A percentile compares a stretch with the other conserved stretches of the same genome.
Conservation (phyloP, 2,797 vertebrate species). For the Macrochelys suwanniensis region DNA sequence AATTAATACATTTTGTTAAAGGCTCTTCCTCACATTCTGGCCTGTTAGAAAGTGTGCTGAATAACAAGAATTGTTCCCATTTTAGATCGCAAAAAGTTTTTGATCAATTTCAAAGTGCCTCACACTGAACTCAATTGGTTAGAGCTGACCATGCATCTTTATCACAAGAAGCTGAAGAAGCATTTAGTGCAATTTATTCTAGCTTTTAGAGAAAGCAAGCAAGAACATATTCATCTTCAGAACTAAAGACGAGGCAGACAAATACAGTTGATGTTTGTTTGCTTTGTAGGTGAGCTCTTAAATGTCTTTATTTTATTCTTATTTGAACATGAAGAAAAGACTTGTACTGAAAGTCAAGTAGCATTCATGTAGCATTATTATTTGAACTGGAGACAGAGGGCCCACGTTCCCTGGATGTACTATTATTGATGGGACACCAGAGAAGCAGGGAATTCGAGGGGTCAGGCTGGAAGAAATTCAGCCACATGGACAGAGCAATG, state of each 20-base stretch:
- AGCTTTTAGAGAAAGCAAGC: conserved; percentile 50
- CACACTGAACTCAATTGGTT: conserved; percentile 46
- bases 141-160: conserved; percentile 52
- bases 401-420: not conserved
- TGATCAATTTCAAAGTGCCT: conserved; percentile 65
- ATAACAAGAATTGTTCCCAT: conserved; percentile 38
- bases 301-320: not conserved
- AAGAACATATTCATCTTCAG: conserved; percentile 47
- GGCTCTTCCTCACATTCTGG: not conserved
- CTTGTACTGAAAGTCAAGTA: not conserved
- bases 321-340: conserved; percentile 13
- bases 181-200: conserved; percentile 31
- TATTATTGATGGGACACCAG: not conserved
- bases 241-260: not conserved
- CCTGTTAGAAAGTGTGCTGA: conserved; percentile 44
- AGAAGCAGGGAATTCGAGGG: not conserved
- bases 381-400: not conserved
- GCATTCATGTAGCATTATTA: not conserved
- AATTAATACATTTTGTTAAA: conserved; percentile 5
- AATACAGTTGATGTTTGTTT: not conserved
- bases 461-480: not conserved
- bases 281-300: not conserved
- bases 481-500: not conserved
- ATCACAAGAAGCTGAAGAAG: conserved; percentile 30
- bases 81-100: conserved; percentile 58